Base-by-base conservation (phyloP, 2,888 invertebrate genomes). In the Thecocarcelia acutangulata region DNA sequence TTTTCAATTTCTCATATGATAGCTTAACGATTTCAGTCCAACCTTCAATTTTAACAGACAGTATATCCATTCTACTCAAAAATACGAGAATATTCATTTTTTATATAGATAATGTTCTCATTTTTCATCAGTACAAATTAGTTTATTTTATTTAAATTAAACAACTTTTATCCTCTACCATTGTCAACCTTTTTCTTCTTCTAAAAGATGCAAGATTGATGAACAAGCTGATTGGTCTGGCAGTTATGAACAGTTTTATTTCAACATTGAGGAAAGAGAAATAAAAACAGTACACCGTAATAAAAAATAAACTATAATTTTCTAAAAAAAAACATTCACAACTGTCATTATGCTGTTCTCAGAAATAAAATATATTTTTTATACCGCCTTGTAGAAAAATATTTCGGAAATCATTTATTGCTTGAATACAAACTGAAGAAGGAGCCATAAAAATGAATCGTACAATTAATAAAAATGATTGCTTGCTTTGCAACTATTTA, bases 171-270 rank as follows among this genome's bases (percentile, higher is more conserved):
- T 46, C n/a, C 28, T 28, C 11, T 48, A 40, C 37, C 12, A 58
- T 58, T 33, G 46, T 44, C 19, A 64, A 33, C 1, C 12, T 21
- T 1, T 28, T 68, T 17, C 11, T 8, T 13, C 13, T 44, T 12
- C 8, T 17, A 37, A 63, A 15, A 33, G 44, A 19, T 64, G 24
- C 33, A 46, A 63, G 63, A 64, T 64, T 63, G 46, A 73, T 64
- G 63, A 54, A 46, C 13, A 52, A 44, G n/a, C 44, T 63, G n/a
- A 50, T 19, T 61, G 40, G 40, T 50, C 46, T 61, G 59, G 44
- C 44, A 73, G 52, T 63, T 52, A 28, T 42, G 61, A 3, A 73
- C 52, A 44, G 61, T 52, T 19, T 52, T 52, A 69, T n/a, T 48
- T 44, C 44, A 28, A 44, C 17, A 6, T 21, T 44, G 15, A 46